A percentile compares a stretch with the other conserved stretches of the same genome.
Evolutionary conservation across 2,113 vertebrate genomes (phyloP).

Genomic region (Hydrochoerus hydrochaeris): DNA sequence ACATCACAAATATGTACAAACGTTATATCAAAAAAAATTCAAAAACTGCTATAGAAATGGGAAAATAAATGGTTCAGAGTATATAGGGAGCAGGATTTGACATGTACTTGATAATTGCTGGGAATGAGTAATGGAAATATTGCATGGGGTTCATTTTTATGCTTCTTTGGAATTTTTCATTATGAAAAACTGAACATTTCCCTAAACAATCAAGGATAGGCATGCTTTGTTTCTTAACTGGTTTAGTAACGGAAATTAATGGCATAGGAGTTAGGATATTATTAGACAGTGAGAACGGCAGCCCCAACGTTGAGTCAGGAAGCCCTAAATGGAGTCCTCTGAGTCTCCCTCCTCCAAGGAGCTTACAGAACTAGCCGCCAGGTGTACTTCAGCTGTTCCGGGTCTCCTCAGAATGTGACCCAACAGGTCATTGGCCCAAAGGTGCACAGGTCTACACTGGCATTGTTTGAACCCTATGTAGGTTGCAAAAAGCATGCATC

Average conservation of each 20-base stretch:
- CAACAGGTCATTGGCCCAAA: not conserved
- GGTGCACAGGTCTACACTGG: not conserved
- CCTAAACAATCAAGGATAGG: not conserved
- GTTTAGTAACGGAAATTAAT: not conserved
- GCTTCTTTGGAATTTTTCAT: not conserved
- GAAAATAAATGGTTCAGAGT: not conserved
- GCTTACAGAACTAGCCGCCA: not conserved
- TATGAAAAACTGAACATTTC: not conserved
- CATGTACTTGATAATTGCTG: not conserved
- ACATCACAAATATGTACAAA: not conserved
- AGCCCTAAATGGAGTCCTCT: not conserved
- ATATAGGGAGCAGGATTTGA: not conserved
- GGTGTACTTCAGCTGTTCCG: not conserved
- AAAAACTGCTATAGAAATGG: not conserved
- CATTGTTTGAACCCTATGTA: not conserved
- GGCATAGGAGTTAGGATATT: not conserved
- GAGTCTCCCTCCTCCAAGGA: not conserved
- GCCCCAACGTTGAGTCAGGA: not conserved
- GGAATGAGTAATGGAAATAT: not conserved
- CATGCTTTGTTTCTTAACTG: not conserved
- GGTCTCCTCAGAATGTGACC: not conserved
- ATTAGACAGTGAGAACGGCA: not conserved
- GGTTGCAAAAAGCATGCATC: not conserved
- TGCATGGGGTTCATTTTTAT: not conserved
- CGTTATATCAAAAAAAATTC: not conserved